Base-by-base conservation (phyloP, 2,113 vertebrate genomes). In the Parotia lawesii region DNA sequence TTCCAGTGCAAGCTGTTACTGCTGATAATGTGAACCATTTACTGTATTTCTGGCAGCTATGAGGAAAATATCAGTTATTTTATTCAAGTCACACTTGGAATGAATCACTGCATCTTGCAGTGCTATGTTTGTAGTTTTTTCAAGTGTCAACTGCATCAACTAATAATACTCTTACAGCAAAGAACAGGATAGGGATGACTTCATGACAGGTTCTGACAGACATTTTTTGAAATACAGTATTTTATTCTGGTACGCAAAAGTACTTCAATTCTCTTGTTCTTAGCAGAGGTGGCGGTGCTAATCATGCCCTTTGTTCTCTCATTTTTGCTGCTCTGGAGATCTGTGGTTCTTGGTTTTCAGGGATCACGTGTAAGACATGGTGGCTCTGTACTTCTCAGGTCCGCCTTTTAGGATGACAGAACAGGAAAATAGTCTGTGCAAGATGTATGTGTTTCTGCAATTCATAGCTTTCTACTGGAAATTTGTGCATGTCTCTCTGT, bases 401-500 rank as follows among this genome's bases (percentile, higher is more conserved):
- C 0, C 20, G 69, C 3, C 10, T 69, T 22, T 44, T 42, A 28
- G 31, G 33, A 19, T 58, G 42, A 15, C 20, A 33, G 10, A 20
- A 47, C 40, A 71, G 45, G 58, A 47, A 42, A 66, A 28, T 7
- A 21, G 9, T n/a, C 27, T 74, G 9, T 67, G 57, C 56, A 38
- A 66, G 38, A 18, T 40, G 15, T 31, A 28, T 1, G 5, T 17
- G 7, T 66, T 89, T 89, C 29, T 62, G 15, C 25, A 67, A 0
- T 40, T 53, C 31, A 53, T 61, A 37, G 17, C 21, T 77, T 70
- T 74, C 31, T 58, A 1, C n/a, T 76, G 64, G 53, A 67, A 37
- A 47, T 47, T 28, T 31, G 3, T 70, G 9, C 5, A 1, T 64
- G 4, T 35, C 28, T 74, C 0, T 58, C 2, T 65, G 14, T 44